Evolutionary conservation across 2,888 invertebrate species (phyloP), one percentile per base, ranked within the genome.

Genomic region (Idaea straminata): DNA sequence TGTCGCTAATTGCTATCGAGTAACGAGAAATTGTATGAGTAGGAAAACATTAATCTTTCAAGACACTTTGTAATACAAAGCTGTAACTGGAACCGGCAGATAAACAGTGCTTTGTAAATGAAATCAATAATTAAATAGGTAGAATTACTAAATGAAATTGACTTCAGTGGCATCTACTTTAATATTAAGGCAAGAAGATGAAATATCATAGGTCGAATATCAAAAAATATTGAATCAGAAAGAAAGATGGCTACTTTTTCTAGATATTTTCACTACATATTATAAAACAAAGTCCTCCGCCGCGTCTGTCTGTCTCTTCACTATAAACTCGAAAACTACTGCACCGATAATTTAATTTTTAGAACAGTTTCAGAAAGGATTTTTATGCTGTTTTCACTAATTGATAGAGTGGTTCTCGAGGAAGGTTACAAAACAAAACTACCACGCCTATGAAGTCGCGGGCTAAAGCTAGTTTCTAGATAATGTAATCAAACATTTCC

Each of bases 1-100:
- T 15, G 69, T 69, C 69, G 69, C 70, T 72, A 71, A 72, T 72
- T 72, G 72, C 65, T 68, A 73, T 71, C 73, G 63, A 66, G 69
- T 70, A 69, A 69, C 69, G 58, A 66, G 63, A 59, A 64, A 62
- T 36, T 63, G 59, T 36, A 36, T 36, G 61, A 7, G 35, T 35
- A 13, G 47, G 7, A 13, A 63, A 58, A 58, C 47, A 57, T 61
- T 16, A 35, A 66, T 15, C 15, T 58, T 58, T 58, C 7, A 10
- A 47, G 47, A 47, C 47, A 47, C 13, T 47, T 10, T 47, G 47
- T 47, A 47, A 47, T 7, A 25, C 6, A 4, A 13, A 47, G 47
- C 47, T 47, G 47, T 47, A 47, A 47, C 13, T 47, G 10, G 47
- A 47, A 36, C 34, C n/a, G 47, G 7, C 47, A 47, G 47, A 47